A percentile compares a stretch with the other conserved stretches of the same genome.
phyloP scores from a whole-genome alignment of 2,888 invertebrate genomes.

The Idaea biselata region DNA sequence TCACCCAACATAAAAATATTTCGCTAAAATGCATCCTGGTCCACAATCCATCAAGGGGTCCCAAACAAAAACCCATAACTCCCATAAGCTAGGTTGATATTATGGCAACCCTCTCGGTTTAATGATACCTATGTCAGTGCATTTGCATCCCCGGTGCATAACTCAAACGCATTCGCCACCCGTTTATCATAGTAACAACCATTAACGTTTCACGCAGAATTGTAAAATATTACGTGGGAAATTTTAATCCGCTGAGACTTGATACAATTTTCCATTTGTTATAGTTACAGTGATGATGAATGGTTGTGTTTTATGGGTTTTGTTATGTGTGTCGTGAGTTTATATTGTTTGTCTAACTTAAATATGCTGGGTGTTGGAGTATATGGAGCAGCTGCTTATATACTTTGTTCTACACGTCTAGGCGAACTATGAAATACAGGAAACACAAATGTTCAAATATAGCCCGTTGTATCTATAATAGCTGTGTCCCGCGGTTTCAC shows the following conservation, averaged over 20 bases:
- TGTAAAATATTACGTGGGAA: slow-evolving; percentile 53
- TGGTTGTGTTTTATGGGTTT: not conserved
- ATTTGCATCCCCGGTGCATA: slow-evolving; percentile 4
- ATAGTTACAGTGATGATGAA: slow-evolving; percentile 16
- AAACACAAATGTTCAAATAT: no score
- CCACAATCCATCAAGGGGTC: no score
- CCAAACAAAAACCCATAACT: not conserved
- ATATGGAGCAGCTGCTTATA: no score
- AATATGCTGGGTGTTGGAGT: no score
- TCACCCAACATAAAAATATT: no score
- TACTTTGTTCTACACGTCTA: no score
- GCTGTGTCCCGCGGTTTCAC: no score
- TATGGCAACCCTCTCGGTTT: not conserved
- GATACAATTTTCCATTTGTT: slow-evolving; percentile 18
- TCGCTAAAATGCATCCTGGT: no score
- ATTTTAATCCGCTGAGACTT: slow-evolving; percentile 34
- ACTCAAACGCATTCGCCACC: not conserved
- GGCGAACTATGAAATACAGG: no score
- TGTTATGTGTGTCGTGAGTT: not conserved
- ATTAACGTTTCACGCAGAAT: slow-evolving; percentile 4
- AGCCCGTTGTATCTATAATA: no score
- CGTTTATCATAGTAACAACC: slow-evolving; percentile 5
- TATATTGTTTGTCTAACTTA: not conserved
- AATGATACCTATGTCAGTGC: slow-evolving; percentile 3
- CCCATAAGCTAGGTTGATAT: not conserved